Evolutionary conservation across 2,113 vertebrate species (phyloP), one percentile per base, ranked within the genome.

Genomic region (Butastur rufipennis): DNA sequence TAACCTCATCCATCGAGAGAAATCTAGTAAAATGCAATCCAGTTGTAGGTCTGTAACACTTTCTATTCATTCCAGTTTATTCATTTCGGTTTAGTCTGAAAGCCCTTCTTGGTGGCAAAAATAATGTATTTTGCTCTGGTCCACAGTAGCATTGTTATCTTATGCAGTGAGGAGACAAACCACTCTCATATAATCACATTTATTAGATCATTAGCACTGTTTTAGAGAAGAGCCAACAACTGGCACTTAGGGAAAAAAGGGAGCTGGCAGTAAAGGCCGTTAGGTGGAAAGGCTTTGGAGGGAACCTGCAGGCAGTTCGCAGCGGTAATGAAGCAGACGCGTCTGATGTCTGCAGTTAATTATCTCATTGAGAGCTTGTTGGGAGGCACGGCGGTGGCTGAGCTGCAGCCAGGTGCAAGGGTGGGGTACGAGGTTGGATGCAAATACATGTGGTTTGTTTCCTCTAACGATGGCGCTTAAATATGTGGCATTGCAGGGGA

Each of bases 261-360:
- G 23, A 83, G 56, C 50, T 89, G 67, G 40, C 52, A 79, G 86
- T 17, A 81, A 86, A 88, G 82, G 61, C 47, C 68, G 68, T 78
- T 68, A 77, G 87, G 43, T 50, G 29, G 58, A 55, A 95, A 90
- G 83, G 82, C 92, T 82, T 93, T 36, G 81, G 83, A 88, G 81
- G 21, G 45, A 96, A 87, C 65, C 73, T 9, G 73, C 32, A 87
- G 84, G 91, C 72, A 48, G 42, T 81, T 86, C 34, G 11, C 42
- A 55, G 85, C 88, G 90, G 91, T 95, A 96, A 97, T 89, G 92
- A 97, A 80, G 93, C 92, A 81, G 81, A 61, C 2, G 5, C 4
- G 2, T 66, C 71, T 74, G 61, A 79, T 77, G 52, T 75, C 70
- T 95, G 75, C 65, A 62, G 86, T 72, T 85, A 81, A 95, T 97